These are phyloP conservation scores for Montipora capitata DNA, from an alignment of 92 coral and sea anemone genomes.

Conservation along the genomic window DNA sequence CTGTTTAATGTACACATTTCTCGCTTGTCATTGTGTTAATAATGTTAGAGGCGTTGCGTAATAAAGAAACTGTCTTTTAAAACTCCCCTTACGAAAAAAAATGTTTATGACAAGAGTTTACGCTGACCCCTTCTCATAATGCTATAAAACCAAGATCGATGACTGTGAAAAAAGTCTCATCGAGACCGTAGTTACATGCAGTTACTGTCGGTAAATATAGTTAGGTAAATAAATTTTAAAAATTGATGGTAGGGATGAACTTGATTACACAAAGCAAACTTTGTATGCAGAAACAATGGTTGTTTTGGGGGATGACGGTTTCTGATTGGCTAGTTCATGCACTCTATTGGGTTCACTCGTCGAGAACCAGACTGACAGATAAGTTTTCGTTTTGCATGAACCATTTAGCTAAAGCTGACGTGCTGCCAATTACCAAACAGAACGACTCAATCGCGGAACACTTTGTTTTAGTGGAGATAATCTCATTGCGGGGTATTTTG, in stretches of 20 bases:
- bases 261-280: background rate
- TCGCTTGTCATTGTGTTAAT: no score
- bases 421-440: constrained; percentile 41
- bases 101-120: no score
- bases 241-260: background rate
- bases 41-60: no score
- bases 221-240: constrained; percentile 1
- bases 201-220: background rate
- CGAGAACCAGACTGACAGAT: constrained; percentile 11
- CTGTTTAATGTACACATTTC: no score
- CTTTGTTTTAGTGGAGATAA: constrained; percentile 25
- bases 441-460: constrained; percentile 38
- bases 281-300: background rate
- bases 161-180: background rate
- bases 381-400: background rate
- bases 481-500: constrained; percentile 31
- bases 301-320: no score
- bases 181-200: background rate
- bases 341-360: background rate
- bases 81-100: no score
- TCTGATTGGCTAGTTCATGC: constrained; percentile 25
- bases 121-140: no score
- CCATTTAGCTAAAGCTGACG: constrained; percentile 25
- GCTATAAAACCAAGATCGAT: background rate
- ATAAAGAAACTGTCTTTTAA: no score